Evolutionary conservation across 2,888 invertebrate species (phyloP), one percentile per base, ranked within the genome.

Genomic region (Lumbricus terrestris): DNA sequence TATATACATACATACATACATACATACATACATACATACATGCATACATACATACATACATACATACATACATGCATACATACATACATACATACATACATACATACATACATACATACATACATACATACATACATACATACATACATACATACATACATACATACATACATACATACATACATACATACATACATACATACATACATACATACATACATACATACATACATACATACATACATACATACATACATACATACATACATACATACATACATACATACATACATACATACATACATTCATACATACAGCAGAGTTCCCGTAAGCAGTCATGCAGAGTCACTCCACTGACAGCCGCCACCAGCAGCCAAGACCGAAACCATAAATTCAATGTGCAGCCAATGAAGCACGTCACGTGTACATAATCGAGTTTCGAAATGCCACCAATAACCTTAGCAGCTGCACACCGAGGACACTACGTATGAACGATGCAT

Each of bases 101-200:
- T 82, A 37, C 29, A 90, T 88, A 83, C 37, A 90, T 90, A 83
- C 37, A 90, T 90, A 37, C n/a, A 83, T 90, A 37, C 37, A 83
- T 88, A 88, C 11, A 88, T 90, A n/a, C 54, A 83, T 90, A 88
- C 20, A 37, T 37, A 33, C 37, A 90, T 88, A 88, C 37, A 37
- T 88, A 83, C 35, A 23, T 82, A 35, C n/a, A 35, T 34, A 83
- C 38, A 83, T 47, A 47, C 47, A 47, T 47, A 23, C 47, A 47
- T 47, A 47, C 23, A 47, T 47, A 15, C n/a, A n/a, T n/a, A n/a
- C n/a, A n/a, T n/a, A n/a, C n/a, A n/a, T n/a, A n/a, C n/a, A n/a
- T n/a, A n/a, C n/a, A n/a, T n/a, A n/a, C n/a, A n/a, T n/a, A n/a
- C n/a, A n/a, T n/a, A n/a, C n/a, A n/a, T n/a, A n/a, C n/a, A n/a